These are phyloP conservation scores for Hestina assimilis DNA, from an alignment of 1,140 invertebrate species.

Conservation along the genomic window DNA sequence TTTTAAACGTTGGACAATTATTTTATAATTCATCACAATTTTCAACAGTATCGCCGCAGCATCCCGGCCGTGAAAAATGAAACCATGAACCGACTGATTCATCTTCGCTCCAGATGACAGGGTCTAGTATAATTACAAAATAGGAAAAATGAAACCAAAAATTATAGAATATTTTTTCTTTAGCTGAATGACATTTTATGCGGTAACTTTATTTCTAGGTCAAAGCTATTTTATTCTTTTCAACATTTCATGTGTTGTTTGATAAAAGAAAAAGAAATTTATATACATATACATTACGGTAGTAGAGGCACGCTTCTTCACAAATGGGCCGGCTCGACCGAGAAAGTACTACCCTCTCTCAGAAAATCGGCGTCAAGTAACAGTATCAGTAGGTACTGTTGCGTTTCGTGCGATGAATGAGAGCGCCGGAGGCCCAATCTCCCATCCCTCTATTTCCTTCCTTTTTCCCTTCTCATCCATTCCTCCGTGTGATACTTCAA, in stretches of 20 bases:
- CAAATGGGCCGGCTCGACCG: no score
- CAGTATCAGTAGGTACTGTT: no score
- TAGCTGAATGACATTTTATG: background rate
- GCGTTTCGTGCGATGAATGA: no score
- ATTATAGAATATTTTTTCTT: background rate
- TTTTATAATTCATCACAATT: constrained; percentile 21
- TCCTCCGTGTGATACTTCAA: no score
- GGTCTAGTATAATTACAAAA: constrained; percentile 11
- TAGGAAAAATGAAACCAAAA: background rate
- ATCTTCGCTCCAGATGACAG: constrained; percentile 11
- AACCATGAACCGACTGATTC: constrained; percentile 14
- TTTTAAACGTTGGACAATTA: background rate
- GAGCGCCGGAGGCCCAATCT: no score
- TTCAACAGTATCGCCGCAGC: constrained; percentile 4
- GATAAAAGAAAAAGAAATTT: background rate
- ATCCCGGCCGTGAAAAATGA: constrained; percentile 21
- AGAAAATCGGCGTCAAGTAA: no score
- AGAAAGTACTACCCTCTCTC: no score
- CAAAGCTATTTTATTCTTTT: background rate
- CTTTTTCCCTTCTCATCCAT: no score
- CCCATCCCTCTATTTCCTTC: no score
- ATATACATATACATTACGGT: background rate
- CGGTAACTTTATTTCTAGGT: background rate
- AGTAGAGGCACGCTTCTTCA: no score
- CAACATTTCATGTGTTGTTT: no score